Base-by-base conservation (phyloP, 2,888 invertebrate species). In the Megastigmus dorsalis region DNA sequence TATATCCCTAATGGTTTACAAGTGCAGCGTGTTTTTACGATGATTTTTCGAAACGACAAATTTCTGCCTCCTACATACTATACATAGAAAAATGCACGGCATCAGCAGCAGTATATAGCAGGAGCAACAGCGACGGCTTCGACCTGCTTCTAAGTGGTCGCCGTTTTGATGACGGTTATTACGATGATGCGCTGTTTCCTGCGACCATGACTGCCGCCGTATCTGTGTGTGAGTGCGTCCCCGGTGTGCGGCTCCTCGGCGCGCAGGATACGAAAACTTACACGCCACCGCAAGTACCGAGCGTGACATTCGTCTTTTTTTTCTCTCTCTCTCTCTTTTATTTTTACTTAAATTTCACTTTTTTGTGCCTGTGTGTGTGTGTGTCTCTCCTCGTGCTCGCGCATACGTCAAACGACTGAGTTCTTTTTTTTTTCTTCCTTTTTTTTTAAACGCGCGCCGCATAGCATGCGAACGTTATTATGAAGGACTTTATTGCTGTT, bases 101-200 rank as follows among this genome's bases (percentile, higher is more conserved):
- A 1, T 57, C 13, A 69, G 74, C 72, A 62, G 10, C 30, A n/a
- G n/a, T n/a, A n/a, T n/a, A n/a, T n/a, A n/a, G n/a, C n/a, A n/a
- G n/a, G n/a, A n/a, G n/a, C n/a, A n/a, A n/a, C n/a, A n/a, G n/a
- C n/a, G n/a, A 0, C 74, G 74, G 80, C 76, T 79, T 77, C 78
- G 80, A 79, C 77, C 82, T 78, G 82, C 81, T 83, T 85, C 84
- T 85, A 86, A 87, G 86, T 86, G 85, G 84, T 83, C 81, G 82
- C 77, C 83, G 82, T 84, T 81, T 85, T 87, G 84, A 87, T 87
- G 86, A 87, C 85, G 81, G 87, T 86, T 84, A 87, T 87, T 87
- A 87, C 82, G 81, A 82, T 87, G 86, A 87, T 87, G 84, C 80
- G 84, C 84, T 82, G 86, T 86, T 87, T 87, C 87, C 87, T 85